phyloP scores from a whole-genome alignment of 2,113 vertebrate genomes.

The Triplophysa dalaica region DNA sequence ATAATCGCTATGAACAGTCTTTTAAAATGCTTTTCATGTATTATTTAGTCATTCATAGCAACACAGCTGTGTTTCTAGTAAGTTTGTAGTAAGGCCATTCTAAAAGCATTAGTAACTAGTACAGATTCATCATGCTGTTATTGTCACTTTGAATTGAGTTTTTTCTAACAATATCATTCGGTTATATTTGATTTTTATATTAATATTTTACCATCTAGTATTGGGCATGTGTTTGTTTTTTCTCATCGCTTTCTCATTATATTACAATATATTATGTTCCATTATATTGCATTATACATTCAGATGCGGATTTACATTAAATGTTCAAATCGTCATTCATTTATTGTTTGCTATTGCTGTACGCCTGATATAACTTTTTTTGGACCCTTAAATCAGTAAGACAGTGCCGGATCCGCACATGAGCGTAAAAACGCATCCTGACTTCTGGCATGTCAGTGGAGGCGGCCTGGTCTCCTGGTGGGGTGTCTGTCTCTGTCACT shows the following conservation, averaged over 20 bases:
- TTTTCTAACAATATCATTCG: no score
- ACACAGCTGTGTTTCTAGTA: no score
- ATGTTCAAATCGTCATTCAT: not conserved
- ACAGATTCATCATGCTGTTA: not conserved
- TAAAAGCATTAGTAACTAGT: not conserved
- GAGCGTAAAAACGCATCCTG: not conserved
- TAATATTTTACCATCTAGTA: no score
- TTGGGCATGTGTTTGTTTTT: not conserved
- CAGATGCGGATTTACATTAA: not conserved
- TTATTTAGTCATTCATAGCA: no score
- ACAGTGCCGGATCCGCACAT: not conserved
- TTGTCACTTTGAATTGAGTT: no score
- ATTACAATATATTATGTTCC: no score
- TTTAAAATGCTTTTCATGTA: no score
- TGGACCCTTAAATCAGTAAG: not conserved
- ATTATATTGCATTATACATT: no score
- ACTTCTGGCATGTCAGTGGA: slow-evolving; percentile 30
- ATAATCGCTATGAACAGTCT: no score
- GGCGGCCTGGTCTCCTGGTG: slow-evolving; percentile 25
- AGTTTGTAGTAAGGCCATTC: not conserved
- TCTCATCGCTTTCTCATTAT: not conserved
- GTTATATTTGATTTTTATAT: no score
- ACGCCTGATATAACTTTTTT: not conserved
- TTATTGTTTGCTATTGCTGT: not conserved
- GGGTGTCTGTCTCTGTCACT: slow-evolving; percentile 29